Evolutionary conservation across 1,140 invertebrate species (phyloP).

Genomic region (Carcinoscorpius rotundicauda): DNA sequence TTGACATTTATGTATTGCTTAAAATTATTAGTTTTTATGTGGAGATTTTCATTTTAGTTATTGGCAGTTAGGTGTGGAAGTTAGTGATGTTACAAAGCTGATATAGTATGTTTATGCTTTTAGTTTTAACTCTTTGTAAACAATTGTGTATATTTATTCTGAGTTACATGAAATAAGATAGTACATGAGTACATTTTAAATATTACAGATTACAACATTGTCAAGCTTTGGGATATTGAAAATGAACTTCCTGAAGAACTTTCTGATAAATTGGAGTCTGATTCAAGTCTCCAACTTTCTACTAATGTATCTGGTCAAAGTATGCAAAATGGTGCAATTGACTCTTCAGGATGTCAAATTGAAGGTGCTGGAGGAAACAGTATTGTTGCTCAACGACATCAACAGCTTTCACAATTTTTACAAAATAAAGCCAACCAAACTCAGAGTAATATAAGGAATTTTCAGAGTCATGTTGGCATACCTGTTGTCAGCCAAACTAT

Average conservation of each 20-base stretch:
- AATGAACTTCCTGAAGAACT: neutral
- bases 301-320: neutral
- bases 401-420: neutral
- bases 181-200: neutral
- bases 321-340: slow-evolving; percentile 2
- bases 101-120: too few relatives aligned
- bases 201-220: neutral
- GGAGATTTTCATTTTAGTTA: too few relatives aligned
- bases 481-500: neutral
- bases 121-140: too few relatives aligned
- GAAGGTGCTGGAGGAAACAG: neutral
- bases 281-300: neutral
- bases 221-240: neutral
- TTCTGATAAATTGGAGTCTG: neutral
- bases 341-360: neutral
- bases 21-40: too few relatives aligned
- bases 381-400: neutral
- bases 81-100: too few relatives aligned
- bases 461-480: neutral
- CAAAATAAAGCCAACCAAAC: neutral
- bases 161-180: too few relatives aligned
- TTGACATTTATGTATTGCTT: too few relatives aligned
- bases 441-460: too few relatives aligned
- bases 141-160: too few relatives aligned
- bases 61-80: too few relatives aligned